Evolutionary conservation across 2,797 vertebrate species (phyloP).

Genomic region (Argya squamiceps): DNA sequence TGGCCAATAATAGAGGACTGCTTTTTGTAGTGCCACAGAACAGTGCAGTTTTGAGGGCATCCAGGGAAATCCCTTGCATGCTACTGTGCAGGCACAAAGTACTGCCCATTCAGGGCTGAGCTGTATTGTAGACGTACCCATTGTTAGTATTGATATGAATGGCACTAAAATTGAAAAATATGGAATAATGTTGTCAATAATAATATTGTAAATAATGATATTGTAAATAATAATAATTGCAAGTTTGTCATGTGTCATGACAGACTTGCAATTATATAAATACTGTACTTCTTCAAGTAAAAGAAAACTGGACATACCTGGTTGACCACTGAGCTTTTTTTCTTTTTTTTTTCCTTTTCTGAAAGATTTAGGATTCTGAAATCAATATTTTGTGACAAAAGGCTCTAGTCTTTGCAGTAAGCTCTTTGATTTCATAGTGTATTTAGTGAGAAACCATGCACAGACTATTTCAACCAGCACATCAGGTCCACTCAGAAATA

Average conservation of each 20-base stretch:
- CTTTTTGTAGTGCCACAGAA: not conserved
- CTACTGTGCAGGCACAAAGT: accelerated
- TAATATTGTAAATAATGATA: not conserved
- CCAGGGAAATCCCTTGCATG: not conserved
- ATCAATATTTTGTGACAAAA: not conserved
- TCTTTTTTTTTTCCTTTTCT: not conserved
- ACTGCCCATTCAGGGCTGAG: not conserved
- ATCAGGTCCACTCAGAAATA: not conserved
- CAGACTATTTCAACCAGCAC: not conserved
- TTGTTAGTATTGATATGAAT: not conserved
- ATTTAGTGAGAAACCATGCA: not conserved
- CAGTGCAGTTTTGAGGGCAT: not conserved
- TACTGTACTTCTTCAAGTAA: not conserved
- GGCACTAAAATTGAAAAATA: not conserved
- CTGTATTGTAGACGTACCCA: not conserved
- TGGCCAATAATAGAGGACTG: not conserved
- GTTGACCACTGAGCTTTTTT: not conserved
- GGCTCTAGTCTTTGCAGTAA: not conserved
- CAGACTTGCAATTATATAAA: not conserved
- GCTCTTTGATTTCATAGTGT: not conserved
- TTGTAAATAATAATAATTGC: too few relatives aligned
- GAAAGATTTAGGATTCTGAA: not conserved
- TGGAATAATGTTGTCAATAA: not conserved
- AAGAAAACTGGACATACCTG: not conserved
- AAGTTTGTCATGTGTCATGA: not conserved